Percentiles rank a stretch among this genome's conserved stretches.
phyloP scores from a whole-genome alignment of 2,797 vertebrate species.

The Liasis olivaceus region DNA sequence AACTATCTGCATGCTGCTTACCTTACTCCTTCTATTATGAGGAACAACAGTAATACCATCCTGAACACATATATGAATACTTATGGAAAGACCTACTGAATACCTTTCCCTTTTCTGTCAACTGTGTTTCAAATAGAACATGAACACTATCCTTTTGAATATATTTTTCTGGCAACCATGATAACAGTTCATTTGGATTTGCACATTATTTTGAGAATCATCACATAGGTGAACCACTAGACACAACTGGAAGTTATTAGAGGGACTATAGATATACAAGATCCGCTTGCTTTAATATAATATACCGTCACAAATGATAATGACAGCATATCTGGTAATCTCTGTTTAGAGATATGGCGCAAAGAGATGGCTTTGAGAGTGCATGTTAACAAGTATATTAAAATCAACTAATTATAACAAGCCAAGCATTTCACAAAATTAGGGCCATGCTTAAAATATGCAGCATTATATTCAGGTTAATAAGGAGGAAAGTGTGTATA shows the following conservation, averaged over 20 bases:
- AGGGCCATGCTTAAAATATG: background rate
- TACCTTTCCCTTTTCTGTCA: conserved; percentile 39
- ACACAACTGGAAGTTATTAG: background rate
- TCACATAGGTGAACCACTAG: conserved; percentile 49
- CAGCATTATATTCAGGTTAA: background rate
- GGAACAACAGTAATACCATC: background rate
- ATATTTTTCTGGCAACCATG: conserved; percentile 72
- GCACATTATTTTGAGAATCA: conserved; percentile 64
- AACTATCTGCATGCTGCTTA: background rate
- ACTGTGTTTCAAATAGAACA: conserved; percentile 65
- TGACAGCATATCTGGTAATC: background rate
- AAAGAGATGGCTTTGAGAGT: background rate
- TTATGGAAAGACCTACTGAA: conserved; percentile 46
- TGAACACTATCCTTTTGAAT: conserved; percentile 53
- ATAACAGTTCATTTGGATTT: conserved; percentile 65
- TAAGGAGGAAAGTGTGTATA: background rate
- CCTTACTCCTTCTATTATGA: conserved; percentile 13
- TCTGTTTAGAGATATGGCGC: background rate
- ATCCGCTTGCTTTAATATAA: background rate
- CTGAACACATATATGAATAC: conserved; percentile 16
- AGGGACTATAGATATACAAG: background rate
- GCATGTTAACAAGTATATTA: background rate
- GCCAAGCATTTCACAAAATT: background rate
- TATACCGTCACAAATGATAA: background rate
- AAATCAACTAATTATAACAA: background rate